Conservation (phyloP, 2,797 vertebrate genomes). For the Limnodromus scolopaceus region DNA sequence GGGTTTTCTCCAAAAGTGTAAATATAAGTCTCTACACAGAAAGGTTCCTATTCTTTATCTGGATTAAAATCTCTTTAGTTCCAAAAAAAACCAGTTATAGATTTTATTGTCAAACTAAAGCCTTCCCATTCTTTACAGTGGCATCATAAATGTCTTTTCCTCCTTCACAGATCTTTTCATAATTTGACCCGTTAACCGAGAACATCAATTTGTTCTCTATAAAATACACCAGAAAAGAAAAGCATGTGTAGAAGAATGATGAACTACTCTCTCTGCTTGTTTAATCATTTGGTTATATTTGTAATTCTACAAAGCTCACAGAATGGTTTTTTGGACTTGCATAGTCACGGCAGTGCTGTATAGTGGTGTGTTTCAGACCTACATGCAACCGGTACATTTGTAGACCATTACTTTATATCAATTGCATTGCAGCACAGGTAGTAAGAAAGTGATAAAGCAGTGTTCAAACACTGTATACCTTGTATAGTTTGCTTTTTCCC, state of each 20-base stretch:
- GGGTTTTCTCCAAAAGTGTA: not conserved
- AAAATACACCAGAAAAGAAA: not conserved
- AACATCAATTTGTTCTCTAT: not conserved
- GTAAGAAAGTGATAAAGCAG: constrained; percentile 1
- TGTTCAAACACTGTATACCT: not conserved
- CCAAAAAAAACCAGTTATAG: not conserved
- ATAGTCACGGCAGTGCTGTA: not conserved
- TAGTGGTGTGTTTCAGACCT: not conserved
- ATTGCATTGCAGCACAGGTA: not conserved
- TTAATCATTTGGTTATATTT: not conserved
- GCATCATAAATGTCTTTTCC: not conserved
- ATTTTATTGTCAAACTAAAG: not conserved
- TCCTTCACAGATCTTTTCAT: not conserved
- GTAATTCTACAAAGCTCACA: not conserved
- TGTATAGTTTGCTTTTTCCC: not conserved
- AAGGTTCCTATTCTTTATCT: not conserved
- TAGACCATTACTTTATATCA: not conserved
- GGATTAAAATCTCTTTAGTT: not conserved
- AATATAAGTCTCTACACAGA: not conserved
- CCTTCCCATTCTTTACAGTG: not conserved
- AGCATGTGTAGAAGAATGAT: accelerated
- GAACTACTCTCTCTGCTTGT: not conserved
- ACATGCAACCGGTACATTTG: not conserved
- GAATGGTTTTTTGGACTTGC: not conserved
- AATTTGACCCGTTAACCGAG: not conserved